phyloP scores from a whole-genome alignment of 2,888 invertebrate species.

The Phragmatobia fuliginosa region DNA sequence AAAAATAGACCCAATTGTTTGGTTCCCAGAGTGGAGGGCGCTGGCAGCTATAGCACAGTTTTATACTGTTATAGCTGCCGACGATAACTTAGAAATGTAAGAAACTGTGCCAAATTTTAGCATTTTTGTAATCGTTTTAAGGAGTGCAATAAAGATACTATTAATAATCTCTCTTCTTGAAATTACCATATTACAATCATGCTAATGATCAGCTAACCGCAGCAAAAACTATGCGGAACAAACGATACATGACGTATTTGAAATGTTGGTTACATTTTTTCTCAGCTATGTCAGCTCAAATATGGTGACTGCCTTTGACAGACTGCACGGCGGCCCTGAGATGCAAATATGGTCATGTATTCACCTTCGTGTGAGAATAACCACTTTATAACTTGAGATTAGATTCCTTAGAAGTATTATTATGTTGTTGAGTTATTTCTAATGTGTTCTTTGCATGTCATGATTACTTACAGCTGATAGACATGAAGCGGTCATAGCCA shows the following conservation, averaged over 20 bases:
- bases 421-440: slow-evolving; percentile 10
- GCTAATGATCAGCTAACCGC: not conserved
- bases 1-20: too few relatives aligned
- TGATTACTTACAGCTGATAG: not conserved
- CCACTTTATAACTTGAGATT: slow-evolving; percentile 20
- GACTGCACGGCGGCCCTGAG: slow-evolving; percentile 62
- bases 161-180: not conserved
- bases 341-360: slow-evolving; percentile 51
- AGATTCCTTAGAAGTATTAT: slow-evolving; percentile 4
- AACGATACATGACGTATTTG: slow-evolving; percentile 15
- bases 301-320: slow-evolving; percentile 61
- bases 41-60: too few relatives aligned
- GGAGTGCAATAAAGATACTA: too few relatives aligned
- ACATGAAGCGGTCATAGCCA: too few relatives aligned
- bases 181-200: not conserved
- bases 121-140: too few relatives aligned
- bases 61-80: too few relatives aligned
- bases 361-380: slow-evolving; percentile 55
- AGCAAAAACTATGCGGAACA: slow-evolving; percentile 42
- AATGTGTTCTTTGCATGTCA: not conserved
- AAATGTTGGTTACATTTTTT: slow-evolving; percentile 46
- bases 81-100: too few relatives aligned
- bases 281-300: slow-evolving; percentile 51
- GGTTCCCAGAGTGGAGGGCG: too few relatives aligned
- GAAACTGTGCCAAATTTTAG: too few relatives aligned